These are phyloP conservation scores for Chionis minor DNA, from an alignment of 2,113 vertebrate species.

Conservation along the genomic window DNA sequence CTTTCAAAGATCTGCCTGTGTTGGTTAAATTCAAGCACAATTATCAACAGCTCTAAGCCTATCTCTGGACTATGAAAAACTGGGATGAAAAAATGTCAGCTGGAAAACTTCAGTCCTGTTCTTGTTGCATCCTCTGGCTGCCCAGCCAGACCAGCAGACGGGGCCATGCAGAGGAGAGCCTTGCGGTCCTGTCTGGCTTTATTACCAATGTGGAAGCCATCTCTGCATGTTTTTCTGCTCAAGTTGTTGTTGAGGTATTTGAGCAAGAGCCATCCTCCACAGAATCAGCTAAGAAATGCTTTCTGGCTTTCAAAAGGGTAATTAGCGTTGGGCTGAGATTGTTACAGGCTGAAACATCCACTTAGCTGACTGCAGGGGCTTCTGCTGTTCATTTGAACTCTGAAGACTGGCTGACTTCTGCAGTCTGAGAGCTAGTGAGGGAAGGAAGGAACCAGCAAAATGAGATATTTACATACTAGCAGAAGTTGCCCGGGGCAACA, in stretches of 20 bases:
- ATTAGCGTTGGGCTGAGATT: neutral
- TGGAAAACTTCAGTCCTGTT: neutral
- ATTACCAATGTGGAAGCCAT: neutral
- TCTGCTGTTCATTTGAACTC: neutral
- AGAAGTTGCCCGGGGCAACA: neutral
- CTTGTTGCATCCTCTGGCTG: neutral
- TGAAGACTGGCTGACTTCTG: neutral
- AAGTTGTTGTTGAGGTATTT: neutral
- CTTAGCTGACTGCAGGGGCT: neutral
- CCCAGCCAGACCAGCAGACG: neutral
- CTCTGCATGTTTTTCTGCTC: neutral
- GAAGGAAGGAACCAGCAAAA: neutral
- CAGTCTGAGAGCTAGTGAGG: neutral
- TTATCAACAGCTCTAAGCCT: neutral
- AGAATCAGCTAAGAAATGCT: neutral
- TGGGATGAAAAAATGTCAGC: neutral
- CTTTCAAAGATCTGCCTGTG: neutral
- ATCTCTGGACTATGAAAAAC: neutral
- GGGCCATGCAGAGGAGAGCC: rapidly evolving
- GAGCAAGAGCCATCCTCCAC: neutral
- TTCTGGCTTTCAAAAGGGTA: neutral
- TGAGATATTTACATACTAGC: neutral
- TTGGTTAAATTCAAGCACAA: neutral
- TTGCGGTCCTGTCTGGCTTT: rapidly evolving
- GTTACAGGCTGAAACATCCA: neutral